Evolutionary conservation across 2,888 invertebrate species (phyloP), one percentile per base, ranked within the genome.

Genomic region (Ophion ventricosus): DNA sequence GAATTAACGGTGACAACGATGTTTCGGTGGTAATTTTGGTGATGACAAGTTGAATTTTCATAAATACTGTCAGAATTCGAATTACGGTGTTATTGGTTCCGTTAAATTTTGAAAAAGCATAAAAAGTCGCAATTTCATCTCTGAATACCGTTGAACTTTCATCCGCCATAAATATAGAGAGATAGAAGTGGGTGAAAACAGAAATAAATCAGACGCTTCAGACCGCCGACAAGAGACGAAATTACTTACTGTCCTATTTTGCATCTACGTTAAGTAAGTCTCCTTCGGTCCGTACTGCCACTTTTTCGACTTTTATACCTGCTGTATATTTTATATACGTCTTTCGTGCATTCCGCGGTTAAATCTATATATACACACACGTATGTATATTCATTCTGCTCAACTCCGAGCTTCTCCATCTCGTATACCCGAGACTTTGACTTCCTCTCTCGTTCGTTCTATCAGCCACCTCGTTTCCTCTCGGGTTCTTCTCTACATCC

Each of bases 221-320:
- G 11, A 40, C 3, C 20, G 57, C 57, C 43, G 23, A 66, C 85
- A 87, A 88, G 87, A 88, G 89, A 90, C 86, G 88, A 89, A 92
- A 92, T 92, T 91, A 92, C 91, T 91, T 91, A 90, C 89, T 89
- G 88, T 89, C 88, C 89, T 91, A 91, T 91, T 92, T 91, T 90
- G 90, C 91, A 89, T 90, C 88, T 88, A 87, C 90, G 90, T 89
- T 91, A 91, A 91, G 91, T 90, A 91, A 90, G 88, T 66, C 72
- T 73, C 61, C 49, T 75, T 86, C 66, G 40, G 67, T 82, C 56
- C 69, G 61, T 83, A 29, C 80, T 67, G 59, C 73, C 43, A 59
- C 67, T 77, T 67, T 83, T 67, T 82, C 73, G 72, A 49, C 49
- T 49, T 49, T 76, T 79, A 77, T 78, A 69, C 78, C 54, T 66